Evolutionary conservation across 2,113 vertebrate genomes (phyloP), one percentile per base, ranked within the genome.

Genomic region (Clupea harengus): DNA sequence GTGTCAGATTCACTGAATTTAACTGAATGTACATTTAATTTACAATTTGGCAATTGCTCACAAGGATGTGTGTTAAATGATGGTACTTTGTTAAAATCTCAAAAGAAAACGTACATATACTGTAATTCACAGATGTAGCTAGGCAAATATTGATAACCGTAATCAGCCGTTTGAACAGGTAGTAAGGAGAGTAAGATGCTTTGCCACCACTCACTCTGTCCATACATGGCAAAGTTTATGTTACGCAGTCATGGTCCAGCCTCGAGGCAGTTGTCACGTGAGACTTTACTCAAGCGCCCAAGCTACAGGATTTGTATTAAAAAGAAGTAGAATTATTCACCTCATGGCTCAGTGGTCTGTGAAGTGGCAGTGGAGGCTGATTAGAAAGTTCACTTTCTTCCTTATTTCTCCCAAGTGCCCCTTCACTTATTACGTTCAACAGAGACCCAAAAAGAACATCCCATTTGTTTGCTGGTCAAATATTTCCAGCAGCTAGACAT

Each of bases 291-390:
- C 22, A 45, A 52, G 72, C 25, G 54, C 45, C 28, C 46, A 18
- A 46, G n/a, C 25, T 83, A 28, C 28, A 78, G 87, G 82, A 88
- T 88, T 88, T 85, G 46, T 57, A 86, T 85, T 32, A 83, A 82
- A 78, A 72, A 17, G 64, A 84, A 11, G 52, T 81, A 46, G 54
- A 83, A n/a, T 67, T 46, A 47, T 83, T 85, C 44, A 22, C 10
- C 44, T 49, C 45, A 11, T 49, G 84, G 28, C 50, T 85, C 67
- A 81, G 11, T 64, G 54, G 60, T 44, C 82, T 15, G 18, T 47
- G 25, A 32, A 45, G 32, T 39, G 49, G n/a, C 50, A 44, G 78
- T 87, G 78, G 46, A n/a, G 32, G 44, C 13, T 67, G 83, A 87
- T 87, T 84, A 82, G 81, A 82, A 84, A 60, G 83, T 75, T 83